These are phyloP conservation scores for Papilio helenus DNA, from an alignment of 1,140 invertebrate genomes.

Conservation along the genomic window DNA sequence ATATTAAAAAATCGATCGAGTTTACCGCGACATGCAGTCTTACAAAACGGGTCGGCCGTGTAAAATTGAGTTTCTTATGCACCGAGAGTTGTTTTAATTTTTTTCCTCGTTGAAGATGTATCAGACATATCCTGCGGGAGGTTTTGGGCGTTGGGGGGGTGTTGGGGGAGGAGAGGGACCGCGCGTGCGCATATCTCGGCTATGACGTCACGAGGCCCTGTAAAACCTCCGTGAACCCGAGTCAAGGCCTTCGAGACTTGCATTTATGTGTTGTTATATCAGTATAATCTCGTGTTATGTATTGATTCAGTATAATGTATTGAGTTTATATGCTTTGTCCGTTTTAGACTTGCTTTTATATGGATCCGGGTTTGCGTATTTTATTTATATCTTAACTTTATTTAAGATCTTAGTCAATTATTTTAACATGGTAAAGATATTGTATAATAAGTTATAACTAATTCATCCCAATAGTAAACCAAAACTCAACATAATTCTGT, in stretches of 20 bases:
- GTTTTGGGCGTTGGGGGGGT: constrained; percentile 64
- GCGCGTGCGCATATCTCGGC: constrained; percentile 73
- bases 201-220: constrained; percentile 71
- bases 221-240: constrained; percentile 77
- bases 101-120: constrained; percentile 73
- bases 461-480: background rate
- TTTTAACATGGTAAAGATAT: background rate
- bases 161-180: constrained; percentile 46
- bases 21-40: constrained; percentile 10
- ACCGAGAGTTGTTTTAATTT: constrained; percentile 65
- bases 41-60: constrained; percentile 64
- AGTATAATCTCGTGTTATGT: background rate
- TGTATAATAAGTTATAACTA: background rate
- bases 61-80: constrained; percentile 69
- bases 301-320: background rate
- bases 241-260: constrained; percentile 69
- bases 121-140: constrained; percentile 73
- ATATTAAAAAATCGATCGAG: constrained; percentile 44
- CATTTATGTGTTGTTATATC: constrained; percentile 64
- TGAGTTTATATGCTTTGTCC: background rate
- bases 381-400: background rate
- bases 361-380: background rate
- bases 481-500: background rate
- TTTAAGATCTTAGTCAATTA: background rate
- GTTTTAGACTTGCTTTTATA: background rate